Evolutionary conservation across 2,888 invertebrate species (phyloP), one percentile per base, ranked within the genome.

Genomic region (Morpho helenor): DNA sequence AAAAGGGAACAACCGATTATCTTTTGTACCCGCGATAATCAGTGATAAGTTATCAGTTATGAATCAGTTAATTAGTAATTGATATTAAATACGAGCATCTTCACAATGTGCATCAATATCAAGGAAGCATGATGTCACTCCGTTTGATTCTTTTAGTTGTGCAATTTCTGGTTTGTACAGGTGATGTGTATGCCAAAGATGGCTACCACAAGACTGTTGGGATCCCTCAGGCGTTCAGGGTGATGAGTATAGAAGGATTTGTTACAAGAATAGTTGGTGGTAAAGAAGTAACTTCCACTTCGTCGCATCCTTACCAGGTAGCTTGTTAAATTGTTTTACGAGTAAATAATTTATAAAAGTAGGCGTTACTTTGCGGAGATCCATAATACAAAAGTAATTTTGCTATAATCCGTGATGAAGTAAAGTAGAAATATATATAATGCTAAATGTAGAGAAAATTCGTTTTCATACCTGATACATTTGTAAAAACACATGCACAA

Each of bases 191-290:
- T 40, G 39, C 39, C 16, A 44, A 60, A 0, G 69, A 65, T 64
- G 75, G 77, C 0, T 84, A 84, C 57, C 85, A 82, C 62, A 53
- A 68, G 54, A 70, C 58, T n/a, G 59, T 77, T 41, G 85, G 85
- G 3, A 75, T 84, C 6, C 78, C 80, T 0, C 72, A 65, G 47
- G 84, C 83, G 0, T 22, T 56, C 3, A 63, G 61, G 4, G 9
- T 84, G 48, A 63, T 65, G 61, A 43, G 55, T 9, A 52, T 60
- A 41, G 79, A 79, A 59, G 59, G 59, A 7, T 39, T 8, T n/a
- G n/a, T 55, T 9, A 7, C 53, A 0, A 74, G 80, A 57, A 81
- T 85, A 9, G 70, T 84, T 7, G 85, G 85, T 0, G 85, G 84
- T 0, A 72, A 61, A 22, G 68, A 68, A 45, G 80, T 79, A 3